Conservation (phyloP, 2,113 vertebrate genomes). For the Hippolais icterina region DNA sequence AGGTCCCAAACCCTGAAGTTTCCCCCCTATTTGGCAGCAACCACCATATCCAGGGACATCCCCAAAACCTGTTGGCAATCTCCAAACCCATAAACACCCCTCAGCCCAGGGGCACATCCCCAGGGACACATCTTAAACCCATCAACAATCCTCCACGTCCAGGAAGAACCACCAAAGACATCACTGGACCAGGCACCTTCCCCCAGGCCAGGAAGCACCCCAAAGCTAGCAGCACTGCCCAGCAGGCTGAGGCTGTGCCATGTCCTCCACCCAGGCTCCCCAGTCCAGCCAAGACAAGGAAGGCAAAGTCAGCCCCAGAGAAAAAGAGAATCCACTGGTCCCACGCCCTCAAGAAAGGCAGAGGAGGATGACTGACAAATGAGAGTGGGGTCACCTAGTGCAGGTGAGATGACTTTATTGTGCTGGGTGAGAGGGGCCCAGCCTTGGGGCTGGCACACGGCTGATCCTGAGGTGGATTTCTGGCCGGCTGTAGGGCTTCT, state of each 20-base stretch:
- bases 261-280: not conserved
- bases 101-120: not conserved
- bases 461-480: accelerated
- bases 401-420: not conserved
- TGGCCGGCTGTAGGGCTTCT: not conserved
- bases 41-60: not conserved
- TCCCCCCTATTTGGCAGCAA: not conserved
- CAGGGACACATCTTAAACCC: not conserved
- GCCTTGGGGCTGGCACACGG: not conserved
- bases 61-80: not conserved
- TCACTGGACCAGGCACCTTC: not conserved
- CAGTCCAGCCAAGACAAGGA: not conserved
- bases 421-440: not conserved
- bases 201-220: not conserved
- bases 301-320: not conserved
- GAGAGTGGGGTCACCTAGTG: not conserved
- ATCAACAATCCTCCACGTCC: not conserved
- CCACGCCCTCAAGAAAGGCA: not conserved
- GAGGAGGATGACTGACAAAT: not conserved
- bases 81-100: not conserved
- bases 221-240: not conserved
- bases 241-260: not conserved
- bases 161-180: not conserved
- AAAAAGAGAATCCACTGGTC: not conserved
- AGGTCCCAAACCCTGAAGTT: not conserved